Evolutionary conservation across 2,888 invertebrate genomes (phyloP).

Genomic region (Melinaea marsaeus): DNA sequence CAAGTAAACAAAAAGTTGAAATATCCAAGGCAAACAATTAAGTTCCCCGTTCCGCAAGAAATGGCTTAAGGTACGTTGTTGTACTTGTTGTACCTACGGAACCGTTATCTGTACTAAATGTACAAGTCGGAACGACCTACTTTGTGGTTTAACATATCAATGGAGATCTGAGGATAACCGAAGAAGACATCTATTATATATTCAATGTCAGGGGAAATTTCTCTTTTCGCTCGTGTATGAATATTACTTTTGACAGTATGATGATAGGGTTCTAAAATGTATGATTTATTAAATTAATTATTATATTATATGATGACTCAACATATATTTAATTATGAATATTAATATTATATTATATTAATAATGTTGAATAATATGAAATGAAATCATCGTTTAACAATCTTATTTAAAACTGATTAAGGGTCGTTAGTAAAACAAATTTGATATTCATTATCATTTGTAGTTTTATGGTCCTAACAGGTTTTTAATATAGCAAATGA

Average conservation of each 20-base stretch:
- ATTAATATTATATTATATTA: too few relatives aligned
- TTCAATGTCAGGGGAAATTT: slow-evolving; percentile 27
- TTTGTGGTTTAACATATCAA: slow-evolving; percentile 61
- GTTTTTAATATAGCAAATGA: too few relatives aligned
- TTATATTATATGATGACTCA: not conserved
- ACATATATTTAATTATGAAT: too few relatives aligned
- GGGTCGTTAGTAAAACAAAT: too few relatives aligned
- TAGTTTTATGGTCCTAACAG: too few relatives aligned
- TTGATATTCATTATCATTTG: too few relatives aligned
- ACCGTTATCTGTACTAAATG: slow-evolving; percentile 64
- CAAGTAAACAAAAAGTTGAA: slow-evolving; percentile 3
- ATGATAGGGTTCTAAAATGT: not conserved
- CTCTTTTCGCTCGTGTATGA: slow-evolving; percentile 17
- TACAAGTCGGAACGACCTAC: slow-evolving; percentile 54
- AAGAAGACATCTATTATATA: slow-evolving; percentile 33
- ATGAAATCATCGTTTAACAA: too few relatives aligned
- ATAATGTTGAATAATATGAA: too few relatives aligned
- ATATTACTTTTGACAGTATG: slow-evolving; percentile 17
- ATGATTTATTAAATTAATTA: not conserved
- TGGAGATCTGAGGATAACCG: slow-evolving; percentile 41
- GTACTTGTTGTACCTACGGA: slow-evolving; percentile 40
- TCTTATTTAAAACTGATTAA: too few relatives aligned
- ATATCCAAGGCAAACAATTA: slow-evolving; percentile 30
- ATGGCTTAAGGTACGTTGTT: slow-evolving; percentile 18
- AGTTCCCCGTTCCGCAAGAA: slow-evolving; percentile 27